Base-by-base conservation (phyloP, 2,113 vertebrate species). In the Fulmarus glacialis region DNA sequence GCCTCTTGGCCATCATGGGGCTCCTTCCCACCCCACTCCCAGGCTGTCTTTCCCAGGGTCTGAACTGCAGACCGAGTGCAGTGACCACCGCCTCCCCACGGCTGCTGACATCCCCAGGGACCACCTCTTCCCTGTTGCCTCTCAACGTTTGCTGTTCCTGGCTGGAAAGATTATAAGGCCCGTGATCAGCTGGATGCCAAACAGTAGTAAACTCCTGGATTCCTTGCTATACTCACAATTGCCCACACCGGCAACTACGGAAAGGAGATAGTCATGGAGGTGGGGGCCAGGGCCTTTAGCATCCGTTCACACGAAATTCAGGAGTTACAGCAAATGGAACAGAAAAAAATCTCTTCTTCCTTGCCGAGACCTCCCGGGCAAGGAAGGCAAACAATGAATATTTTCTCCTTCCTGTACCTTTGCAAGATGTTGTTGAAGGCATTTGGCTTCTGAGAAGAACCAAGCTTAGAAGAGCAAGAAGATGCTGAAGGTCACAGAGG, bases 11-110 rank as follows among this genome's bases (percentile, higher is more conserved):
- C 12, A 4, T 52, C 8, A 9, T 6, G 17, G 5, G 20, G 3
- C 3, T 80, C 17, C 34, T 71, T 62, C 6, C 32, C 15, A 60
- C 8, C 34, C 32, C 3, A 0, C 8, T 75, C 21, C 24, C 36
- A 75, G 32, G 34, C 8, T 73, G 38, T 30, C 15, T 72, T 47
- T 93, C 27, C 50, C 15, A 1, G 3, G 2, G 2, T 73, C 36
- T 0, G 0, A 74, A 55, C 22, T 26, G 20, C 75, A 47, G 36
- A 45, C 32, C 4, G 3, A 48, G 8, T 3, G 3, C 56, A 45
- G 15, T 43, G 38, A 43, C 32, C 40, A 64, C 22, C 55, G 59
- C 18, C 20, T 85, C 58, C 32, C 20, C 34, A 32, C 4, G 29
- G 30, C 7, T 77, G 32, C 64, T 82, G 45, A 48, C 19, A 18